Base-by-base conservation (phyloP, 2,113 vertebrate genomes). In the Saimiri boliviensis region DNA sequence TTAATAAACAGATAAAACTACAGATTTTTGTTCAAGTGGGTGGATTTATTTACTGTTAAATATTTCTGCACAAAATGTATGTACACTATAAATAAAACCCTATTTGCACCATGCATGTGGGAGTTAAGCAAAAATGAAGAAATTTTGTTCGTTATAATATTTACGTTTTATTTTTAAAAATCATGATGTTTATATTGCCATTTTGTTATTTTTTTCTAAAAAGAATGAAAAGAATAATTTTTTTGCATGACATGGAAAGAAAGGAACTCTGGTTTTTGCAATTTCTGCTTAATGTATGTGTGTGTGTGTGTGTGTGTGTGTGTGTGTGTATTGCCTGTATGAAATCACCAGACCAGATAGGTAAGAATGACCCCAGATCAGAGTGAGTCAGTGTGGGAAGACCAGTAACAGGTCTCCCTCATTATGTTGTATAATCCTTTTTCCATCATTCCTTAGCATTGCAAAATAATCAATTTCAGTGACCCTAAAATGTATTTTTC, bases 31-130 rank as follows among this genome's bases (percentile, higher is more conserved):
- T 96, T 88, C 77, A 68, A 88, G 93, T 86, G 73, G 85, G 82
- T 74, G 37, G 94, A 63, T 95, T 96, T 97, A 86, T 96, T 96
- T 96, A 91, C 74, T 70, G 40, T 89, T 94, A 96, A 94, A 77
- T 91, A 94, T 94, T 95, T 95, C 79, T 87, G 71, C 49, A 82
- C 66, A 73, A 76, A 88, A 91, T 92, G 4, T 92, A 92, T 85
- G 60, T 73, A 81, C 4, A 58, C 76, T 96, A 5, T 77, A 66
- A 83, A 9, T 52, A 9, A 23, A 76, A 84, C 76, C 96, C 71
- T 92, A 96, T 87, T 93, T 58, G 90, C 93, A 95, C 70, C 20
- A 56, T 52, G n/a, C 12, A 8, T 5, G 52, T 90, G 37, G 94
- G 96, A 93, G 27, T 58, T 87, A 86, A 54, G 66, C 27, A 77